Evolutionary conservation across 2,797 vertebrate species (phyloP), one percentile per base, ranked within the genome.

Genomic region (Petrocephalus sullivani): DNA sequence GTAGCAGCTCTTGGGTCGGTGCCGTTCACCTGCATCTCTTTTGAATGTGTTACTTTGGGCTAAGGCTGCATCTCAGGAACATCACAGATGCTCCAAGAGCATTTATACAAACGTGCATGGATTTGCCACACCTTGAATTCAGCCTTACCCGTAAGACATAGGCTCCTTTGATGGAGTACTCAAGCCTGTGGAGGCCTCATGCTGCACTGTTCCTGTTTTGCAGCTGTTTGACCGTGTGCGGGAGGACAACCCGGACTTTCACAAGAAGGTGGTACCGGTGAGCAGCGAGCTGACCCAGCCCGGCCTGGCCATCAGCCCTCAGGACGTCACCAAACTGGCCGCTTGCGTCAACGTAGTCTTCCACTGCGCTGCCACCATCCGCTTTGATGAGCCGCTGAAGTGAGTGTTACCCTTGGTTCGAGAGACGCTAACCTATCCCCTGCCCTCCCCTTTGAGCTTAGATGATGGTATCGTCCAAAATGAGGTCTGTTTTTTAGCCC

Each of bases 151-250:
- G 1, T 14, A 14, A 67, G 10, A 67, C 14, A 23, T 28, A 33
- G 61, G 61, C 23, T 67, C 23, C 61, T 0, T 23, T 71, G 64
- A 71, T 71, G 28, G 64, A 33, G 14, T 14, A 0, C 61, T 67
- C 14, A 10, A 67, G 61, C 21, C 61, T 14, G 61, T 0, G 9
- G 61, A 3, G 28, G 64, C 33, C 71, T 78, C 16, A 78, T 5
- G 37, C 41, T 5, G 12, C 71, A 78, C 37, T n/a, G 71, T 46
- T 78, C 56, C 51, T 81, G 28, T 71, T 9, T 49, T 91, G 90
- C 92, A 99, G 98, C 95, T 99, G 67, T 99, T 99, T 90, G 97
- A 98, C 91, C 96, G 97, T 4, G 96, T 98, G 87, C 95, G 97
- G 89, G 97, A 98, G 93, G 95, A 97, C 89, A 94, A 96, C 92